Percentiles rank a stretch among this genome's conserved stretches.
These are phyloP conservation scores for Euborellia annulipes DNA, from an alignment of 1,140 invertebrate species.

Conservation along the genomic window DNA sequence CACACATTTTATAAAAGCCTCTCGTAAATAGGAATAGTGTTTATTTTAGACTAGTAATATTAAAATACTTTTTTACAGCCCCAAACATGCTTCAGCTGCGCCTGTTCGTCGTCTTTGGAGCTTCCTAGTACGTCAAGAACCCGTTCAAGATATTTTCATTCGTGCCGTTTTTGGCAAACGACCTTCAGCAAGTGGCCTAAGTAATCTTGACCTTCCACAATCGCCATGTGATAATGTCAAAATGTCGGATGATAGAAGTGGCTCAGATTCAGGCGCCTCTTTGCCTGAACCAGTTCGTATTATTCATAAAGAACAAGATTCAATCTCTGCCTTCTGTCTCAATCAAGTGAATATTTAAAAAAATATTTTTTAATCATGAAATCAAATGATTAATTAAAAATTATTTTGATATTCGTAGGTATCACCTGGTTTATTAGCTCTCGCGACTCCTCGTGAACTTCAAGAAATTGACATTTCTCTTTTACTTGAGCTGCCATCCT, in stretches of 20 bases:
- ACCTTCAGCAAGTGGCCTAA: slow-evolving; percentile 20
- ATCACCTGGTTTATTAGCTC: slow-evolving; percentile 64
- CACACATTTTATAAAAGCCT: no score
- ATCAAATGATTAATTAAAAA: slow-evolving; percentile 1
- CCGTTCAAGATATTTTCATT: slow-evolving; percentile 89
- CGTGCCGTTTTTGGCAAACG: slow-evolving; percentile 81
- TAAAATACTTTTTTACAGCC: slow-evolving; percentile 24
- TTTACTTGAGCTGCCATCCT: slow-evolving; percentile 70
- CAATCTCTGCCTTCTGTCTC: slow-evolving; percentile 91
- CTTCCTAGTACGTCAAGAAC: slow-evolving; percentile 82
- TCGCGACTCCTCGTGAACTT: slow-evolving; percentile 90
- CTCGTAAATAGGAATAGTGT: no score
- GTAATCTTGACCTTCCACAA: neutral
- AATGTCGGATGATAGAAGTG: slow-evolving; percentile 9
- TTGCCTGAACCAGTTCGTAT: slow-evolving; percentile 76
- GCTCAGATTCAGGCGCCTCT: slow-evolving; percentile 17
- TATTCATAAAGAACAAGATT: slow-evolving; percentile 98
- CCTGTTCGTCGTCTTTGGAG: slow-evolving; percentile 82
- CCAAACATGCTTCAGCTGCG: slow-evolving; percentile 54
- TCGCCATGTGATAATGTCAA: no score
- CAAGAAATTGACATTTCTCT: slow-evolving; percentile 94
- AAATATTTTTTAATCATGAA: neutral
- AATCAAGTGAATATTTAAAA: slow-evolving; percentile 48
- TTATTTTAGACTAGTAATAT: neutral
- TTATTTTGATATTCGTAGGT: slow-evolving; percentile 34